Conservation (phyloP, 2,888 invertebrate species). For the Ectropis crepuscularia region DNA sequence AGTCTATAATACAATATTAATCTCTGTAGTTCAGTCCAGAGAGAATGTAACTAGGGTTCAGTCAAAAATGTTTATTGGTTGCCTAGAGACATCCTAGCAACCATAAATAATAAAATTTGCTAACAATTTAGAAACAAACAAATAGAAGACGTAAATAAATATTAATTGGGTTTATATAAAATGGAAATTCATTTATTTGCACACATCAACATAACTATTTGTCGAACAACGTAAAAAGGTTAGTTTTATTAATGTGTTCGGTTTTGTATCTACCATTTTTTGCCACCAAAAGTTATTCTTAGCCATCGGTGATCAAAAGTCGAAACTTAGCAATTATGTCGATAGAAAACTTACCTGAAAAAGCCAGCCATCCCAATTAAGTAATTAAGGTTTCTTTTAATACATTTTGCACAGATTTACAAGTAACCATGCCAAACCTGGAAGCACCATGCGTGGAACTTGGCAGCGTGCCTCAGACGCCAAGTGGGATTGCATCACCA, state of each 20-base stretch:
- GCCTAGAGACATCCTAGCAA: background rate
- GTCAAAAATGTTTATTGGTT: background rate
- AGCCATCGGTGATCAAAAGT: too few species aligned
- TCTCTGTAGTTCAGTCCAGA: too few species aligned
- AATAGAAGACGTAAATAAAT: background rate
- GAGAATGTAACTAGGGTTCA: background rate
- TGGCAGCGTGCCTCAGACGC: constrained; percentile 69
- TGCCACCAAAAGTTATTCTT: too few species aligned
- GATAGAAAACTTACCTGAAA: too few species aligned
- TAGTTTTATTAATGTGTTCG: background rate
- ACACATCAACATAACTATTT: background rate
- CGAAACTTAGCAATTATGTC: too few species aligned
- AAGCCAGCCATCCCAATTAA: background rate
- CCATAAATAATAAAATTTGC: constrained; percentile 5
- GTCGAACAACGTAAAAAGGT: background rate
- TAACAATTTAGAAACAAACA: background rate
- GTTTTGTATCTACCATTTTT: too few species aligned
- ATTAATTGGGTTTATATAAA: background rate
- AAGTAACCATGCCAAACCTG: constrained; percentile 61
- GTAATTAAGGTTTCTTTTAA: background rate
- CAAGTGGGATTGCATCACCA: constrained; percentile 64
- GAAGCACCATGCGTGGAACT: constrained; percentile 75
- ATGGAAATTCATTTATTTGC: background rate
- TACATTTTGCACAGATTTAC: background rate
- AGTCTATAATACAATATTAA: too few species aligned